These are phyloP conservation scores for Ceriagrion tenellum DNA, from an alignment of 2,888 invertebrate species.

Conservation along the genomic window DNA sequence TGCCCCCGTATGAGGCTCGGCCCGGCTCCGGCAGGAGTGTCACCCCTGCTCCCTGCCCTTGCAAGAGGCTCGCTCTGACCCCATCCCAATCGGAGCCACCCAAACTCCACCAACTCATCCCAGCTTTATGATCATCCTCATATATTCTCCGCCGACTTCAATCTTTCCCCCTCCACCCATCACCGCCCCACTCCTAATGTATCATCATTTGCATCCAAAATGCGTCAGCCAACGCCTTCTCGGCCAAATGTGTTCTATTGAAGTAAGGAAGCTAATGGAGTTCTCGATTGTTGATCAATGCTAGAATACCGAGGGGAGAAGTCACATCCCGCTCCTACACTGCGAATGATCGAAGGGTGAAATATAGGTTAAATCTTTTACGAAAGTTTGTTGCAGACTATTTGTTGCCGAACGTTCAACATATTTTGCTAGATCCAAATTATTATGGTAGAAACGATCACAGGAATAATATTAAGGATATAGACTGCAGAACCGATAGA, in stretches of 20 bases:
- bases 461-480: too few species aligned
- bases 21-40: too few species aligned
- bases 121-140: constrained; percentile 9
- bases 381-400: too few species aligned
- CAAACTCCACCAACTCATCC: neutral
- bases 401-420: too few species aligned
- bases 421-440: too few species aligned
- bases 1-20: neutral
- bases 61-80: neutral
- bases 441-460: too few species aligned
- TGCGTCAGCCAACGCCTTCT: neutral
- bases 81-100: too few species aligned
- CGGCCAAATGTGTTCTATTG: neutral
- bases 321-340: neutral
- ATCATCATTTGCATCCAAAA: constrained; percentile 9
- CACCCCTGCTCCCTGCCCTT: constrained; percentile 2
- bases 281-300: neutral
- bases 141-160: neutral
- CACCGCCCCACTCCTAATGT: neutral
- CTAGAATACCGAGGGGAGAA: neutral
- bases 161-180: neutral
- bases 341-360: too few species aligned
- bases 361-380: too few species aligned
- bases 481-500: too few species aligned
- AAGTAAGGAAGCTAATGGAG: neutral